Percentiles rank a stretch among this genome's conserved stretches.
These are phyloP conservation scores for Frieseomelitta varia DNA, from an alignment of 1,140 invertebrate genomes.

Conservation along the genomic window DNA sequence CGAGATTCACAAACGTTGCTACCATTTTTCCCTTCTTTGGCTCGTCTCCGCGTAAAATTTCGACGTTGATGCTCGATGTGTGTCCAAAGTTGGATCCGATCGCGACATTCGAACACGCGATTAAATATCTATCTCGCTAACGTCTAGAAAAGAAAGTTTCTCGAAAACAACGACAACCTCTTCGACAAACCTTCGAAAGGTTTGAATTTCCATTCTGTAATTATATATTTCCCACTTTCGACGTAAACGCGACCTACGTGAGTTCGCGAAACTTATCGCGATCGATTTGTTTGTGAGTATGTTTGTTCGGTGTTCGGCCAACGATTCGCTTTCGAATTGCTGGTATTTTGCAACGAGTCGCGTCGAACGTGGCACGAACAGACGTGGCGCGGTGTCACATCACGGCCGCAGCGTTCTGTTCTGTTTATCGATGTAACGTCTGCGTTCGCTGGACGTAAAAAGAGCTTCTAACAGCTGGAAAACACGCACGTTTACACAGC, in stretches of 20 bases:
- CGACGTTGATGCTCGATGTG: too few relatives aligned
- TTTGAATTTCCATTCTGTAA: neutral
- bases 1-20: neutral
- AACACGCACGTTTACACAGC: slow-evolving; percentile 38
- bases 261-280: neutral
- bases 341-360: slow-evolving; percentile 12
- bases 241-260: neutral
- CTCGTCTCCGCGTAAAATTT: too few relatives aligned
- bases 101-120: too few relatives aligned
- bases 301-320: neutral
- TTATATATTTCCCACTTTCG: neutral
- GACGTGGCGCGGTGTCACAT: neutral
- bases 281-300: slow-evolving; percentile 25
- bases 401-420: neutral
- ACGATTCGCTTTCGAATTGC: neutral
- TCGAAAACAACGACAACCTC: too few relatives aligned
- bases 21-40: neutral
- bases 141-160: too few relatives aligned
- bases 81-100: too few relatives aligned
- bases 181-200: neutral
- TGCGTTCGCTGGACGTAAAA: slow-evolving; percentile 25
- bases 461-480: slow-evolving; percentile 38
- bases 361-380: slow-evolving; percentile 10
- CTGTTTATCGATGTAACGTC: slow-evolving; percentile 5
- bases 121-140: too few relatives aligned